Conservation (phyloP, 2,888 invertebrate species). For the Platycheirus albimanus region DNA sequence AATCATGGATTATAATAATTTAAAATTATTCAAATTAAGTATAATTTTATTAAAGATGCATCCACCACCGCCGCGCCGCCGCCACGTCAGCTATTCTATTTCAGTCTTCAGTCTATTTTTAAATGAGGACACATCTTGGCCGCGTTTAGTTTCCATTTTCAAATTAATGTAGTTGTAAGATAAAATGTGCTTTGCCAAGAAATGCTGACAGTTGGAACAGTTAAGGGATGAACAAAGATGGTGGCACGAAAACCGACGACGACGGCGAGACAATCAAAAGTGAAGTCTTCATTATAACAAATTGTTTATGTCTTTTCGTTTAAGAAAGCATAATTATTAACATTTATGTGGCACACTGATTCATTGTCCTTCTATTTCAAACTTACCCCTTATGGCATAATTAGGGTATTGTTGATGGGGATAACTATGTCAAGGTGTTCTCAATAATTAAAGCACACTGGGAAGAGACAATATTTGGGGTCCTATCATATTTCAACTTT, state of each 20-base stretch:
- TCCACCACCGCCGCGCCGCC: no score
- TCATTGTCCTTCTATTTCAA: no score
- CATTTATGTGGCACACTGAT: no score
- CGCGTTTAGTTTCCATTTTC: neutral
- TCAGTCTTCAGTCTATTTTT: conserved; percentile 3
- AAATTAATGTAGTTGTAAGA: neutral
- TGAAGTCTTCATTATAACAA: conserved; percentile 11
- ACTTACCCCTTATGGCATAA: no score
- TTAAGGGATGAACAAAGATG: neutral
- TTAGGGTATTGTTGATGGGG: no score
- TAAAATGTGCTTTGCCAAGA: neutral
- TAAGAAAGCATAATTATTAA: conserved; percentile 1
- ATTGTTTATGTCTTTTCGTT: conserved; percentile 10
- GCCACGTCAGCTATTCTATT: neutral
- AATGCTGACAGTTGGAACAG: conserved; percentile 23
- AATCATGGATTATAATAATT: conserved; percentile 27
- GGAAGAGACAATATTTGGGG: no score
- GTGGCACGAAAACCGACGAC: neutral
- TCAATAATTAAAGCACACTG: no score
- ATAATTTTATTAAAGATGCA: neutral
- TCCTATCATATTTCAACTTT: no score
- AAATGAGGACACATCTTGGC: conserved; percentile 19
- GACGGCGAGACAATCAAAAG: conserved; percentile 21
- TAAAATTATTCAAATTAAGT: conserved; percentile 6
- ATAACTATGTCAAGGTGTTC: no score